Percentiles rank a stretch among this genome's conserved stretches.
phyloP scores from a whole-genome alignment of 2,113 vertebrate genomes.

The Callocephalon fimbriatum region DNA sequence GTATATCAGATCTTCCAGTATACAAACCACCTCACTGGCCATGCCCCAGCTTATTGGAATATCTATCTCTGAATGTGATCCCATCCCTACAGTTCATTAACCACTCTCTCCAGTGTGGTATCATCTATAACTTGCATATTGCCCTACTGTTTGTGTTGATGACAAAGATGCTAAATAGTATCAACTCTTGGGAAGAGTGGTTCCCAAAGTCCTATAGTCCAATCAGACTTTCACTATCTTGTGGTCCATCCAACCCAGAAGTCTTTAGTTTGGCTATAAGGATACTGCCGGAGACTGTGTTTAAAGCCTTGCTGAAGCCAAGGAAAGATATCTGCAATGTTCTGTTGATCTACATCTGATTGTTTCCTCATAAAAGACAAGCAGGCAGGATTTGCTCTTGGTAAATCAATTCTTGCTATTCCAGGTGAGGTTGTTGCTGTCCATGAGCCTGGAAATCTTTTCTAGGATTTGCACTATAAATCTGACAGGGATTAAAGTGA shows the following conservation, averaged over 20 bases:
- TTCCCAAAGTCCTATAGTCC: not conserved
- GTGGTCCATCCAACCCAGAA: not conserved
- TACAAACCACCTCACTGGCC: not conserved
- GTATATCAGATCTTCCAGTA: not conserved
- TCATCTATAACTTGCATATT: not conserved
- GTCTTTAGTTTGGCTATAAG: not conserved
- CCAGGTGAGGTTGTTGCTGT: not conserved
- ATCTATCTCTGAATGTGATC: not conserved
- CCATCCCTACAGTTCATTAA: not conserved
- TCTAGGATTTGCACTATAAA: not conserved
- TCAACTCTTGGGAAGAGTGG: rapidly evolving
- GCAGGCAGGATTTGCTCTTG: not conserved
- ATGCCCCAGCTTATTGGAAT: not conserved
- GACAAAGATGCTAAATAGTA: not conserved
- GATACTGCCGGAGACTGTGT: not conserved
- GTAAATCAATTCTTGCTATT: not conserved
- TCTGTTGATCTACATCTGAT: not conserved
- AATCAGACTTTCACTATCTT: not conserved
- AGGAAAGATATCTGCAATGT: not conserved
- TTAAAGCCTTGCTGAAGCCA: not conserved
- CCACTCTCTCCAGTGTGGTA: not conserved
- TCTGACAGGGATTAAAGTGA: not conserved
- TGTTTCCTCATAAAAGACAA: not conserved
- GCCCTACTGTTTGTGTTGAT: not conserved
- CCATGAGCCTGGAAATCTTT: not conserved